Evolutionary conservation across 2,888 invertebrate species (phyloP).

Genomic region (Caradrina kadenii): DNA sequence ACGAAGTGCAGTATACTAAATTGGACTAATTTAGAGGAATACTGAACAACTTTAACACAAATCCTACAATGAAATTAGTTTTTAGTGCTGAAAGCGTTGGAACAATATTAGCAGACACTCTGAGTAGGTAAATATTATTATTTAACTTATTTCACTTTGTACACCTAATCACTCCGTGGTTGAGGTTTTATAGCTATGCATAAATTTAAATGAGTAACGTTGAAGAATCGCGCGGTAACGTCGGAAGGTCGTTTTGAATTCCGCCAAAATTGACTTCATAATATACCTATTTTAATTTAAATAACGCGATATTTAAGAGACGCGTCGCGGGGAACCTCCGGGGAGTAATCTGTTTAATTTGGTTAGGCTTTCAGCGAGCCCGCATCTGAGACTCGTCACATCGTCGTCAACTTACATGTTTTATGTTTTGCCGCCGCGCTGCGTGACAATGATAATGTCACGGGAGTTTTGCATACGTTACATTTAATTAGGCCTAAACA

Average conservation of each 20-base stretch:
- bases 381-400: slow-evolving; percentile 61
- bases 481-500: slow-evolving; percentile 31
- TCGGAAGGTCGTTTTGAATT: slow-evolving; percentile 67
- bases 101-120: slow-evolving; percentile 15
- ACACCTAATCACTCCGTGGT: slow-evolving; percentile 53
- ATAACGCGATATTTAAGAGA: slow-evolving; percentile 74
- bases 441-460: slow-evolving; percentile 39
- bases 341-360: slow-evolving; percentile 76
- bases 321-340: slow-evolving; percentile 58
- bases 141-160: slow-evolving; percentile 59
- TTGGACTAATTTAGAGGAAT: neutral
- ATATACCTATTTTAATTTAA: slow-evolving; percentile 77
- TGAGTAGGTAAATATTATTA: slow-evolving; percentile 49
- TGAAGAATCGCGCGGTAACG: slow-evolving; percentile 63
- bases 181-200: slow-evolving; percentile 69
- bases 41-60: slow-evolving; percentile 7
- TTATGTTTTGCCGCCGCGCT: slow-evolving; percentile 35
- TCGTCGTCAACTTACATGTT: slow-evolving; percentile 33
- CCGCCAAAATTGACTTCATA: slow-evolving; percentile 73
- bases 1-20: neutral
- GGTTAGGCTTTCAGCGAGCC: slow-evolving; percentile 61
- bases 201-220: slow-evolving; percentile 72
- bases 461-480: slow-evolving; percentile 17
- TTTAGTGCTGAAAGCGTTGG: slow-evolving; percentile 23
- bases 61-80: slow-evolving; percentile 7